Conservation (phyloP, 2,888 invertebrate species). For the Argyresthia goedartella region DNA sequence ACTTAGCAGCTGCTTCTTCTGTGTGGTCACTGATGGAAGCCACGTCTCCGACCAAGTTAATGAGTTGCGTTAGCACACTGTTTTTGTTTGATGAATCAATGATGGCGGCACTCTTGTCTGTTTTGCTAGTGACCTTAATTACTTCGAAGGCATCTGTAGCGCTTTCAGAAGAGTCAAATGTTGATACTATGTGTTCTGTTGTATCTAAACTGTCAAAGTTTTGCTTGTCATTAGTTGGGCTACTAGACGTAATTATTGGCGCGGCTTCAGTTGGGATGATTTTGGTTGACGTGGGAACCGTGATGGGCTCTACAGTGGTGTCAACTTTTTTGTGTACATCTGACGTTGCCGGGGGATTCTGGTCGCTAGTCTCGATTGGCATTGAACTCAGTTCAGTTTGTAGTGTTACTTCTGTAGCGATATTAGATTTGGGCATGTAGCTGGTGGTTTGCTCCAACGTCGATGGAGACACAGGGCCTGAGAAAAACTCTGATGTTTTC, state of each 20-base stretch:
- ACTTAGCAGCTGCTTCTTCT: conserved; percentile 22
- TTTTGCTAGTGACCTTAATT: conserved; percentile 37
- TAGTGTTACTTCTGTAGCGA: conserved; percentile 46
- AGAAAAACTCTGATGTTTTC: too few species aligned
- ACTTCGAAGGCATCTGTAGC: conserved; percentile 47
- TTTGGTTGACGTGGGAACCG: conserved; percentile 24
- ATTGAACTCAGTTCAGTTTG: conserved; percentile 55
- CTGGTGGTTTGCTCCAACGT: conserved; percentile 27
- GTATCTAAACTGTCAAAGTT: conserved; percentile 46
- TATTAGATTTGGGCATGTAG: conserved; percentile 31
- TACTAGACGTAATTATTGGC: conserved; percentile 27
- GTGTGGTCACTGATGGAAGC: conserved; percentile 55
- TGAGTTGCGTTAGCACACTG: conserved; percentile 48
- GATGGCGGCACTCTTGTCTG: conserved; percentile 37
- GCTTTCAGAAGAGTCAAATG: conserved; percentile 46
- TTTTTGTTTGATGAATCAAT: conserved; percentile 33
- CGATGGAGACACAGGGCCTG: not conserved
- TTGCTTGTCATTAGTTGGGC: conserved; percentile 16
- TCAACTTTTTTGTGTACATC: conserved; percentile 15
- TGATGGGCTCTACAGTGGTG: conserved; percentile 16
- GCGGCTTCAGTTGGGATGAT: conserved; percentile 27
- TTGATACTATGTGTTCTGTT: conserved; percentile 44
- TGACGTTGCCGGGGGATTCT: conserved; percentile 45
- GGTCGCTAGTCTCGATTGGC: conserved; percentile 57
- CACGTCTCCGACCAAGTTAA: conserved; percentile 56